Base-by-base conservation (phyloP, 2,888 invertebrate species). In the Drosophila mercatorum region DNA sequence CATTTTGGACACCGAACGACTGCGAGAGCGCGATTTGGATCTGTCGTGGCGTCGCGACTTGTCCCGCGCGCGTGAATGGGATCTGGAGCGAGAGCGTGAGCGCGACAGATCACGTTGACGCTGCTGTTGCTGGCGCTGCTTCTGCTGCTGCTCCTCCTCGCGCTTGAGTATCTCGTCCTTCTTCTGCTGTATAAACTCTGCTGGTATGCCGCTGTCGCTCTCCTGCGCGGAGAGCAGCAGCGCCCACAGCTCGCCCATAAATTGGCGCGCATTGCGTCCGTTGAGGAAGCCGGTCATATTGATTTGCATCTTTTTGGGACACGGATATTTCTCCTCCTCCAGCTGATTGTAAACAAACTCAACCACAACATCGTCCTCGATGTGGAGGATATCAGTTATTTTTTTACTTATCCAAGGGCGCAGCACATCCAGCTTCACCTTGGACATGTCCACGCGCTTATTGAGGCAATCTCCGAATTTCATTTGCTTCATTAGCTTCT, bases 381-480 rank as follows among this genome's bases (percentile, higher is more conserved):
- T 97, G 88, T 98, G 98, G 62, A 99, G 95, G 70, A 99, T 96
- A 91, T 99, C 98, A 3, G 98, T 99, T 69, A 99, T 96, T 93
- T 98, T 97, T 92, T 97, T 96, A 36, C 98, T 97, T 91, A 99
- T 99, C 99, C 99, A 99, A 78, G 99, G 99, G 92, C 99, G 98
- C 90, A 99, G 95, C 51, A 98, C 97, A 91, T 99, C 99, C 90
- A 99, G 94, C 93, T 99, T 99, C 68, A 99, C 98, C 94, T 99
- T 99, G 60, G 96, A 96, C 98, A 99, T 98, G 93, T 99, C 99
- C 93, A 99, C 99, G 95, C 98, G 97, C 93, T 97, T 97, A 80
- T 96, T 96, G 52, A 99, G 94, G 83, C 97, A 96, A 92, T 99
- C 98, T 41, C 97, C 97, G 93, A 99, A 99, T 93, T 97, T 98